Percentiles rank a stretch among this genome's conserved stretches.
Conservation (phyloP, 1,140 invertebrate species). For the Tribolium madens region DNA sequence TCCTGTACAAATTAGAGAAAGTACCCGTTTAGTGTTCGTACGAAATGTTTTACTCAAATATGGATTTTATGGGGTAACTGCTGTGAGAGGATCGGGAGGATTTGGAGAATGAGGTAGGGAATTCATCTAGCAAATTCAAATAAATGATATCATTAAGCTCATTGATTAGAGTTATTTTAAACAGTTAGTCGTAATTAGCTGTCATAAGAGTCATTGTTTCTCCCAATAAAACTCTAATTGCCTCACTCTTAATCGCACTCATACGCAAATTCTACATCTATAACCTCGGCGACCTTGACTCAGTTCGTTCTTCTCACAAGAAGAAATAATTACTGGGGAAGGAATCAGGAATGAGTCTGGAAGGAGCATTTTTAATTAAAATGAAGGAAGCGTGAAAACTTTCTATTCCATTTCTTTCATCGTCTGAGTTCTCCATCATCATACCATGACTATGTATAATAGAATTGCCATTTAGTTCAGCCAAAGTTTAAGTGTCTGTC, state of each 20-base stretch:
- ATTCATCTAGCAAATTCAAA: background rate
- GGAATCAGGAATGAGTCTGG: background rate
- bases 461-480: background rate
- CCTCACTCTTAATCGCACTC: background rate
- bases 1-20: conserved; percentile 40
- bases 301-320: background rate
- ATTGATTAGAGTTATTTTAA: conserved; percentile 30
- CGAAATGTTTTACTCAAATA: conserved; percentile 18
- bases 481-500: background rate
- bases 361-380: conserved; percentile 25
- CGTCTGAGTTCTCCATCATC: background rate
- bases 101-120: conserved; percentile 18
- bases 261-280: background rate
- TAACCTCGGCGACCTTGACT: background rate
- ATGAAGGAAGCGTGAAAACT: conserved; percentile 29
- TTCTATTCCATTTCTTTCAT: conserved; percentile 19
- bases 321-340: background rate
- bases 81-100: background rate
- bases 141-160: conserved; percentile 14
- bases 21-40: conserved; percentile 19
- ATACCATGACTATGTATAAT: conserved; percentile 10
- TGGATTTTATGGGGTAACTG: background rate
- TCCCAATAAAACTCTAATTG: conserved; percentile 7
- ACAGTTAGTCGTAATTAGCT: conserved; percentile 20
- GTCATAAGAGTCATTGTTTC: conserved; percentile 20